phyloP scores from a whole-genome alignment of 2,888 invertebrate species.

The Colostygia pectinataria region DNA sequence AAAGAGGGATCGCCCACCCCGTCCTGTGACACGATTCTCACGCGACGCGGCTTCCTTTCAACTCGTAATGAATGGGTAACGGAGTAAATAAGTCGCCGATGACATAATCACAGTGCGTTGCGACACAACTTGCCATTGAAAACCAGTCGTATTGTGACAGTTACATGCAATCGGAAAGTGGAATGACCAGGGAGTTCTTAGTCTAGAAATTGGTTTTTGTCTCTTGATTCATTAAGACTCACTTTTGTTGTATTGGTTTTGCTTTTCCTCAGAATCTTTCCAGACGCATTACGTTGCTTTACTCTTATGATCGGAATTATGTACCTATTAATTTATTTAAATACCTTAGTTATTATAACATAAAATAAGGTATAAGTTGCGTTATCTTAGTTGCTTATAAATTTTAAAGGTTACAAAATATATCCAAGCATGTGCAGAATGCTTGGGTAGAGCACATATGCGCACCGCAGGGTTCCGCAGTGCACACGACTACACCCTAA shows the following conservation, averaged over 20 bases:
- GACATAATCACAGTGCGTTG: constrained; percentile 62
- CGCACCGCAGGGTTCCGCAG: constrained; percentile 57
- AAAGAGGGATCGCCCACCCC: constrained; percentile 48
- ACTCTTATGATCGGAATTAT: too few species aligned
- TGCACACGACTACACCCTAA: constrained; percentile 43
- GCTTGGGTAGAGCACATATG: constrained; percentile 46
- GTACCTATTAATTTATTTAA: too few species aligned
- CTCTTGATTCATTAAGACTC: constrained; percentile 37
- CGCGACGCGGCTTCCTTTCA: constrained; percentile 76
- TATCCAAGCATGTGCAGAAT: neutral
- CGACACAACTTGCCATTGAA: constrained; percentile 53
- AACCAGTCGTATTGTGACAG: constrained; percentile 55
- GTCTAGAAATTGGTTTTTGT: constrained; percentile 44
- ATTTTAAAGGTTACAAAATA: neutral
- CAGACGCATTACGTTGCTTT: too few species aligned
- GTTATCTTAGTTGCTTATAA: neutral
- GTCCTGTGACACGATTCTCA: constrained; percentile 80
- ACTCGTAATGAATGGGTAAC: constrained; percentile 75
- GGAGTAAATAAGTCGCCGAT: constrained; percentile 65
- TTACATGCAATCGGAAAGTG: constrained; percentile 49
- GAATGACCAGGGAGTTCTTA: constrained; percentile 46
- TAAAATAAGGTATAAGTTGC: neutral
- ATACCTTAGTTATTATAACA: too few species aligned
- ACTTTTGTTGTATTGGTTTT: constrained; percentile 33
- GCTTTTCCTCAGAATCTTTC: neutral